Base-by-base conservation (phyloP, 2,113 vertebrate species). In the Alosa alosa region DNA sequence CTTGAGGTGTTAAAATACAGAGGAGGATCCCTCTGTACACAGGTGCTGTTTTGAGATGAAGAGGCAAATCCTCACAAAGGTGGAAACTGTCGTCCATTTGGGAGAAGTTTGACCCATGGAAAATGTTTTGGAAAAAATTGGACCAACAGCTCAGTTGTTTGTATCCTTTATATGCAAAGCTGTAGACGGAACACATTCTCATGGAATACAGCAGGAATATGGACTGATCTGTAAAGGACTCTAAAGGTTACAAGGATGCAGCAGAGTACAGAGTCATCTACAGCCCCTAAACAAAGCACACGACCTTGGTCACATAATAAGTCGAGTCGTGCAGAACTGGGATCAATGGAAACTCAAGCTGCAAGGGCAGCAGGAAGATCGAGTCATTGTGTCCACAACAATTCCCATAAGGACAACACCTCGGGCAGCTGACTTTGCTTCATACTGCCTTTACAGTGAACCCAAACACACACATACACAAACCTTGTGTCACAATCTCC, bases 311-410 rank as follows among this genome's bases (percentile, higher is more conserved):
- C 64, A 72, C 25, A 31, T 72, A 25, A 72, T 25, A 72, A 36
- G 64, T 72, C n/a, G 6, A 72, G 64, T 36, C 8, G 1, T 11
- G 3, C 25, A 72, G 25, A 13, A 85, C 10, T 47, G 55, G 85
- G 84, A 86, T 81, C 87, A 75, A 91, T 81, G 10, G 85, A 87
- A 83, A 83, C 85, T 86, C 89, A 90, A 57, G 49, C 49, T 18
- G 36, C 15, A 39, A 83, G 22, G 46, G 47, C 82, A 39, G n/a
- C n/a, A 83, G 82, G 50, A 83, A 83, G 82, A 83, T 11, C 18
- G 7, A 39, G n/a, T 57, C 15, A 57, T 9, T 83, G 50, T 57
- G 50, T 55, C 52, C 82, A 83, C 31, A 31, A 55, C 47, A 39
- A 57, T 41, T 20, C 82, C 36, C 82, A 6, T 3, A 31, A 31